Percentiles rank a stretch among this genome's conserved stretches.
phyloP scores from a whole-genome alignment of 2,797 vertebrate species.

The Ctenosaura bakeri region DNA sequence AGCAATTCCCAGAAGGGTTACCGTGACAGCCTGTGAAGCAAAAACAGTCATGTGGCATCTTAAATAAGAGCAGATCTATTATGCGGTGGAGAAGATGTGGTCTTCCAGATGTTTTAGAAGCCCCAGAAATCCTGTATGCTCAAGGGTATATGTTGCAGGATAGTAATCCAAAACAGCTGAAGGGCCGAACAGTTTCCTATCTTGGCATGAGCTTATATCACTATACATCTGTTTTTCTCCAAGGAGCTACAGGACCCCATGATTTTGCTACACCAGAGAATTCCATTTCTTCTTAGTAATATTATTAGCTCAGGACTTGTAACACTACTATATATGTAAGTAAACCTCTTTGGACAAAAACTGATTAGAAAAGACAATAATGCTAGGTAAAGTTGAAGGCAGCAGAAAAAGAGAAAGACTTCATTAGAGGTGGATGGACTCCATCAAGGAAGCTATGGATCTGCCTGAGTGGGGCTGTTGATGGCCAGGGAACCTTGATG shows the following conservation, averaged over 20 bases:
- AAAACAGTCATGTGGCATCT: neutral
- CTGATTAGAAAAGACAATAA: too few species aligned
- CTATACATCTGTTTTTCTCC: neutral
- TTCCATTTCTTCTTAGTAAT: neutral
- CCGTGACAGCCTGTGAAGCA: neutral
- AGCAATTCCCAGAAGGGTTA: neutral
- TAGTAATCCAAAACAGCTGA: neutral
- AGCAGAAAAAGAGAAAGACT: too few species aligned
- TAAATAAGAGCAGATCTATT: neutral
- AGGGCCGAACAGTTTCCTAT: neutral
- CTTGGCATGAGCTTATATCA: neutral
- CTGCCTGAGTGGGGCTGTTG: too few species aligned
- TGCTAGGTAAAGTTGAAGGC: too few species aligned
- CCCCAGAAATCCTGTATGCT: neutral
- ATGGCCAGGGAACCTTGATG: too few species aligned
- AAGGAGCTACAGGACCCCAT: neutral
- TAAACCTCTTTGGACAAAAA: neutral
- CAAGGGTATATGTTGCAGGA: neutral
- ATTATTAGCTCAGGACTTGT: neutral
- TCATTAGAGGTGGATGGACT: too few species aligned
- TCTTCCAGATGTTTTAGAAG: too few species aligned
- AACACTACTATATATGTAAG: neutral
- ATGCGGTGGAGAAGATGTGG: neutral
- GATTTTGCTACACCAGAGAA: neutral
- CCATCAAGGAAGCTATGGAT: too few species aligned